These are phyloP conservation scores for Phymatocera aterrima DNA, from an alignment of 2,888 invertebrate genomes.

Conservation along the genomic window DNA sequence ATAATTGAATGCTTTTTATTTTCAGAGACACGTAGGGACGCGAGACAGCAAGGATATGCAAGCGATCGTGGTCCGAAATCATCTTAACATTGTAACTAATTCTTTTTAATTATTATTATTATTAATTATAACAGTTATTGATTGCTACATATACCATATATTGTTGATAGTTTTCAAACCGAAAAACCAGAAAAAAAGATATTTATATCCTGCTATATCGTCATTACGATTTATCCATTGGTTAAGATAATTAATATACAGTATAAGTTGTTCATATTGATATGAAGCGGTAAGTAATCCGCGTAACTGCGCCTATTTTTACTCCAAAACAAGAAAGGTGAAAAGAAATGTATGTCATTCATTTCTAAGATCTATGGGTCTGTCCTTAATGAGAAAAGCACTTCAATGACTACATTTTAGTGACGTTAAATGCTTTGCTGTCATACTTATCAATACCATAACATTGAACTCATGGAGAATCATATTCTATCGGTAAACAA, in stretches of 20 bases:
- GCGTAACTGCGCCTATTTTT: constrained; percentile 1
- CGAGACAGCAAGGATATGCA: constrained; percentile 68
- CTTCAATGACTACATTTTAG: constrained; percentile 10
- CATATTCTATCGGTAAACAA: not conserved
- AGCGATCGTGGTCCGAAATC: constrained; percentile 70
- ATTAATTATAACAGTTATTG: constrained; percentile 38
- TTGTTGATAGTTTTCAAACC: constrained; percentile 42
- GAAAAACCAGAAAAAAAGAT: constrained; percentile 1
- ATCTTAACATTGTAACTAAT: constrained; percentile 67
- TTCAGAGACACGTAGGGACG: constrained; percentile 72
- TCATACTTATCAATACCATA: not conserved
- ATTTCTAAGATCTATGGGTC: not conserved
- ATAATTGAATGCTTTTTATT: constrained; percentile 45
- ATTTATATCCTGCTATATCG: constrained; percentile 39
- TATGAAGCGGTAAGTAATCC: constrained; percentile 6
- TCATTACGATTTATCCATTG: constrained; percentile 39
- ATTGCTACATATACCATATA: constrained; percentile 35
- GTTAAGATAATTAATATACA: constrained; percentile 29
- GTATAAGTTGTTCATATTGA: constrained; percentile 34
- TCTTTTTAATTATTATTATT: constrained; percentile 47
- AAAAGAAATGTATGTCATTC: not conserved
- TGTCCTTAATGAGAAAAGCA: not conserved
- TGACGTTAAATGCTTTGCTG: not conserved
- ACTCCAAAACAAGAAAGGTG: not conserved
- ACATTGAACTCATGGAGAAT: not conserved